phyloP scores from a whole-genome alignment of 2,888 invertebrate genomes.

The Melinopterus prodromus region DNA sequence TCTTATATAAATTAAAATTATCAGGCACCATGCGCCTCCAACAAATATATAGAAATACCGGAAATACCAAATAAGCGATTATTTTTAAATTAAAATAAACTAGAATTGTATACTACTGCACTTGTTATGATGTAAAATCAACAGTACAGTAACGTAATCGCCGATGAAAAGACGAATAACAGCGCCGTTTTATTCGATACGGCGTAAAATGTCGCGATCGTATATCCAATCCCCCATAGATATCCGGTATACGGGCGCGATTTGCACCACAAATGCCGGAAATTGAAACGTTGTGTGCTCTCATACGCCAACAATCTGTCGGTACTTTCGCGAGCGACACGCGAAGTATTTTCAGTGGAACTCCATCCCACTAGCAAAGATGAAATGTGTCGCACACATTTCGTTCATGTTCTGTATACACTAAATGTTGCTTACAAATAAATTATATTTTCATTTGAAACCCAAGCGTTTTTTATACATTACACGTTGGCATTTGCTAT shows the following conservation, averaged over 20 bases:
- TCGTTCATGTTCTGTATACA: no score
- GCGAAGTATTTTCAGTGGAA: background rate
- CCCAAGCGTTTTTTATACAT: no score
- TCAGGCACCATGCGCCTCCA: no score
- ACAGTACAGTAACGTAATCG: background rate
- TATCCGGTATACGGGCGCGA: background rate
- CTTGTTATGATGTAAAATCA: background rate
- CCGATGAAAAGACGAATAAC: background rate
- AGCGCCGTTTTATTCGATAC: background rate
- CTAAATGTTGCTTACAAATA: no score
- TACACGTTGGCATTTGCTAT: no score
- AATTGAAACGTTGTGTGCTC: constrained; percentile 4
- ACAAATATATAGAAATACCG: no score
- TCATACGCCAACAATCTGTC: background rate
- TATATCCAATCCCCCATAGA: background rate
- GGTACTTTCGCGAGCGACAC: background rate
- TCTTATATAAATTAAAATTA: no score
- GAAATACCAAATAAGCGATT: no score
- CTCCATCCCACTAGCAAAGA: background rate
- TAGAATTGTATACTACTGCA: background rate
- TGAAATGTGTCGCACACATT: no score
- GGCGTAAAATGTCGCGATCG: background rate
- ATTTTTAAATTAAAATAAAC: no score
- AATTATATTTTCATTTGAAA: no score
- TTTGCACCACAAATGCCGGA: background rate